Base-by-base conservation (phyloP, 2,888 invertebrate genomes). In the Pharmacophagus antenor region DNA sequence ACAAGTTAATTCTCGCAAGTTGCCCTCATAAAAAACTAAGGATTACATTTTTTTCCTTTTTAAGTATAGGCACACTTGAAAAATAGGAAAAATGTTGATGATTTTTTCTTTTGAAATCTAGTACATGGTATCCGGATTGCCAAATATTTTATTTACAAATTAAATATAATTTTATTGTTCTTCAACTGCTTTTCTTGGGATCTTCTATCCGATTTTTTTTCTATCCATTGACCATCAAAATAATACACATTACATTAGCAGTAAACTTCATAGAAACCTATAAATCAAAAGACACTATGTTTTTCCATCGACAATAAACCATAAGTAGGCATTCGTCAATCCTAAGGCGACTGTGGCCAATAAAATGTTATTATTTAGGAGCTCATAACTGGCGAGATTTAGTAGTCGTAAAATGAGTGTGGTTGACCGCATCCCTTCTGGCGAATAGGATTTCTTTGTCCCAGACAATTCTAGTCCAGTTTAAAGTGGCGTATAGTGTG, bases 321-420 rank as follows among this genome's bases (percentile, higher is more conserved):
- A 61, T 70, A 73, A 76, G 80, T 72, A 74, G 79, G 76, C 84
- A 85, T 85, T 82, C 85, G 78, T 85, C 84, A 84, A 82, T 82
- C 76, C 72, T 68, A 77, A 76, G 73, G 76, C 76, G 77, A 76
- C 76, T 71, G 80, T 77, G 79, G 74, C 79, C 84, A 84, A 83
- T 89, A 87, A 89, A 88, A 84, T 74, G 72, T 82, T 84, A 88
- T 85, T 88, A 88, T 88, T 89, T 88, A 87, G 82, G 76, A 84
- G 82, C 85, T 83, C 85, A 88, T 88, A 88, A 88, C 84, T 71
- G 70, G 67, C 66, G 79, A 82, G 88, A 87, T 89, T 89, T 89
- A 89, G 74, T 74, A 83, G 65, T 76, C 84, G 77, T 89, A 88
- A 88, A 89, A 76, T 72, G 71, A 76, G 75, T 72, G 70, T 69